phyloP scores from a whole-genome alignment of 1,140 invertebrate genomes.

The Cyclina sinensis region DNA sequence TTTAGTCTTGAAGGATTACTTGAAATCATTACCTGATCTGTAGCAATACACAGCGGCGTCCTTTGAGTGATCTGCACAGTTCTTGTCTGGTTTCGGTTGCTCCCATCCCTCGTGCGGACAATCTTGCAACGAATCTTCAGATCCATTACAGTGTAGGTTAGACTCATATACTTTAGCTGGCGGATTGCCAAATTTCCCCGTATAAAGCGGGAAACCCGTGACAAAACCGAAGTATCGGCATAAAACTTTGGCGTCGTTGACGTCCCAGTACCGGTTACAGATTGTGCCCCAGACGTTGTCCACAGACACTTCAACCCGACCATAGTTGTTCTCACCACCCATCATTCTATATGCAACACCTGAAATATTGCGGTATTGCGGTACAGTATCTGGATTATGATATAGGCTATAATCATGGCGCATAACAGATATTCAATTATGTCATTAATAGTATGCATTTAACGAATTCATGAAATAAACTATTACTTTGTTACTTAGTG shows the following conservation, averaged over 20 bases:
- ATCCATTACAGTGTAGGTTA: constrained; percentile 74
- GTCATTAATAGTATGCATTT: background rate
- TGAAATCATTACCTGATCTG: constrained; percentile 70
- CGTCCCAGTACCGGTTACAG: constrained; percentile 74
- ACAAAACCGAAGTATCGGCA: constrained; percentile 72
- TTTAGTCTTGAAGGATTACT: too few relatives aligned
- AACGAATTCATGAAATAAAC: too few relatives aligned
- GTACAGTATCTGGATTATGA: too few relatives aligned
- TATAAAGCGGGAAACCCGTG: constrained; percentile 68
- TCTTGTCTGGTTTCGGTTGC: background rate
- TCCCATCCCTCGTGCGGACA: constrained; percentile 76
- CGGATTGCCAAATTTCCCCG: constrained; percentile 26
- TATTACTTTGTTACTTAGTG: too few relatives aligned
- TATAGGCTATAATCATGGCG: too few relatives aligned
- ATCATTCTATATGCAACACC: constrained; percentile 65
- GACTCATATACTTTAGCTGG: constrained; percentile 72
- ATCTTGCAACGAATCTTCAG: constrained; percentile 70
- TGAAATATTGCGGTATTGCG: too few relatives aligned
- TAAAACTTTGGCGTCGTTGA: constrained; percentile 73
- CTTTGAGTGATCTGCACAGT: constrained; percentile 66
- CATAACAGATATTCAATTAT: background rate
- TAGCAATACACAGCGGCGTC: constrained; percentile 79
- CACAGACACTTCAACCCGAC: constrained; percentile 76
- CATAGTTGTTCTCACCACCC: constrained; percentile 64
- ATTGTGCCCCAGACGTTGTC: constrained; percentile 77